A percentile compares a stretch with the other conserved stretches of the same genome.
Conservation (phyloP, 2,113 vertebrate species). For the Cathartes aura region DNA sequence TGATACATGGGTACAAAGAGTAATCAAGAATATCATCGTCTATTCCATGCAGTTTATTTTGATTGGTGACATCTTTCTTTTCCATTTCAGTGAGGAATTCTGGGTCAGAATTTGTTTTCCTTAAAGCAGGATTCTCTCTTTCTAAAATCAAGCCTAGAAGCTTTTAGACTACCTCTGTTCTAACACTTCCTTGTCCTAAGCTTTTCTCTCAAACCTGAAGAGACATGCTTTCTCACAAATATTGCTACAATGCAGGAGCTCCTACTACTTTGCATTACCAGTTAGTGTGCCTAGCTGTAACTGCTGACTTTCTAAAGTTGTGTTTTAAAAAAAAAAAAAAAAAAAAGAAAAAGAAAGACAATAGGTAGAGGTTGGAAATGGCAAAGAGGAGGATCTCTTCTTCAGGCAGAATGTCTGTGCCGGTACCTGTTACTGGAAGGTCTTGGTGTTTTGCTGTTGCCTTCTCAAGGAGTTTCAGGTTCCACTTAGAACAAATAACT, state of each 20-base stretch:
- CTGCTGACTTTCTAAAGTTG: background rate
- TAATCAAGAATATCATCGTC: background rate
- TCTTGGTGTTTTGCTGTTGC: background rate
- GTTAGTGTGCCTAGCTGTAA: background rate
- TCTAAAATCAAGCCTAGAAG: background rate
- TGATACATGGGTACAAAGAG: background rate
- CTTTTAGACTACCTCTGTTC: background rate
- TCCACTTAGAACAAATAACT: background rate
- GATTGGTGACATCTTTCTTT: background rate
- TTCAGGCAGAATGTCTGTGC: background rate
- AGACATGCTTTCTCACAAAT: background rate
- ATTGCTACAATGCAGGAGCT: background rate
- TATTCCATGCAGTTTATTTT: background rate
- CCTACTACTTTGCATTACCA: background rate
- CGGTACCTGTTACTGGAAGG: background rate
- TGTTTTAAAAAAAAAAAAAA: background rate
- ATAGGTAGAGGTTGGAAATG: background rate
- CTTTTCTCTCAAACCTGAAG: background rate
- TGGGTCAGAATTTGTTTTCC: background rate
- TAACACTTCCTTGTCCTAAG: background rate
- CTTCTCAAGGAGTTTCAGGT: background rate
- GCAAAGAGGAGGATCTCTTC: background rate
- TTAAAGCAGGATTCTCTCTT: background rate
- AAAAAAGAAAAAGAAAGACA: background rate
- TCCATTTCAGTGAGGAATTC: background rate